phyloP scores from a whole-genome alignment of 2,797 vertebrate species.

The Arrhamphus sclerolepis region DNA sequence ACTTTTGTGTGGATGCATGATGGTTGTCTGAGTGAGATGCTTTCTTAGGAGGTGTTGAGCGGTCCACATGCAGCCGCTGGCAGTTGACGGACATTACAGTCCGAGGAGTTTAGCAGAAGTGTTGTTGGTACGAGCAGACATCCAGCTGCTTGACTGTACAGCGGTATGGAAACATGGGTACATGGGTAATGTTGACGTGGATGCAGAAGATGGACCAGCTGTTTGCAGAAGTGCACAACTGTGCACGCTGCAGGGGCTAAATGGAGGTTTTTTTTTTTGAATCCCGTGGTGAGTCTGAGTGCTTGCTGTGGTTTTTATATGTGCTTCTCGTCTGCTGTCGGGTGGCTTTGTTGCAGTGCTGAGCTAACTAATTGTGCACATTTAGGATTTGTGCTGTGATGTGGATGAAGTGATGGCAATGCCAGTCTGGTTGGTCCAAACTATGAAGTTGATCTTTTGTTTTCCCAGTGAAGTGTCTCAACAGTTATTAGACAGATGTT shows the following conservation, averaged over 20 bases:
- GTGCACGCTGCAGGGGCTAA: constrained; percentile 29
- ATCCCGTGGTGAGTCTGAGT: constrained; percentile 60
- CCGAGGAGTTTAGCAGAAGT: constrained; percentile 1
- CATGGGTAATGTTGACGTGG: constrained; percentile 15
- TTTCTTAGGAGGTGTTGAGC: neutral
- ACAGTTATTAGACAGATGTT: too few relatives aligned
- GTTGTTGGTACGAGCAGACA: neutral
- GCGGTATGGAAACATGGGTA: neutral
- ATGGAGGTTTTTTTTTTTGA: constrained; percentile 25
- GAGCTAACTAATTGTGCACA: constrained; percentile 21
- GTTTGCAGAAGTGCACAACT: neutral
- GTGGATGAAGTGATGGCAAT: accelerated
- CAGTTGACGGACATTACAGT: neutral
- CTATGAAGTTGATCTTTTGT: too few relatives aligned
- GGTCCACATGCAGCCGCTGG: neutral
- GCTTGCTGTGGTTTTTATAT: constrained; percentile 29
- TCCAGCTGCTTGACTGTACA: neutral
- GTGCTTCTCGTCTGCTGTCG: constrained; percentile 37
- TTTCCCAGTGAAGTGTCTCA: too few relatives aligned
- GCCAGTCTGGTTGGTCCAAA: neutral
- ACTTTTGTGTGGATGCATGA: constrained; percentile 6
- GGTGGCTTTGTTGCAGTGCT: constrained; percentile 14
- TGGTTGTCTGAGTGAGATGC: neutral
- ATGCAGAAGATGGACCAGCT: constrained; percentile 51
- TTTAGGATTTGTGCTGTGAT: neutral